phyloP scores from a whole-genome alignment of 1,140 invertebrate species.

The Drosophila gunungcola region DNA sequence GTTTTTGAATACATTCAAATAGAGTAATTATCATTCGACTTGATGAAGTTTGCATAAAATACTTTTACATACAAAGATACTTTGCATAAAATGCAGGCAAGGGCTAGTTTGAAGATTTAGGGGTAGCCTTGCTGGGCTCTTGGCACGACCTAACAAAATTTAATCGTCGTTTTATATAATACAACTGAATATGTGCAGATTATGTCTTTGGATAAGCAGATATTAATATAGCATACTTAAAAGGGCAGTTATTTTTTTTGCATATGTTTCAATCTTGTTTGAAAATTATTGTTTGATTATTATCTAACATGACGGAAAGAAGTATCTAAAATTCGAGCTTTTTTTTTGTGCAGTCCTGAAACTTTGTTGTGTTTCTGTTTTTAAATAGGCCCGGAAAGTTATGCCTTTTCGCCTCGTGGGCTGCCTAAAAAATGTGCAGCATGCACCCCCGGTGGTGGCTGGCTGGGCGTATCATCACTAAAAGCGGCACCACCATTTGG shows the following conservation, averaged over 20 bases:
- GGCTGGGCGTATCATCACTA: not conserved
- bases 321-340: constrained; percentile 4
- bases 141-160: not conserved
- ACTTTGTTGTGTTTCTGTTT: constrained; percentile 23
- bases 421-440: constrained; percentile 68
- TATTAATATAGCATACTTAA: constrained; percentile 23
- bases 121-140: not conserved
- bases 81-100: not conserved
- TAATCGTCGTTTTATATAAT: too few relatives aligned
- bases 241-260: not conserved
- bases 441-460: constrained; percentile 38
- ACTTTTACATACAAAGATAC: not conserved
- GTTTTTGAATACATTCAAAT: too few relatives aligned
- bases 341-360: not conserved
- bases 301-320: not conserved
- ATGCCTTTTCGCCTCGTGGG: constrained; percentile 40
- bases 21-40: constrained; percentile 12
- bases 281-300: not conserved
- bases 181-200: too few relatives aligned
- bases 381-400: constrained; percentile 62
- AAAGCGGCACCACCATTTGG: constrained; percentile 3
- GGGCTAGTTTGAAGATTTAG: not conserved
- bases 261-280: too few relatives aligned
- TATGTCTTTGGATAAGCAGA: too few relatives aligned
- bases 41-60: not conserved